Evolutionary conservation across 2,888 invertebrate genomes (phyloP), one percentile per base, ranked within the genome.

Genomic region (Nemotelus nigrinus): DNA sequence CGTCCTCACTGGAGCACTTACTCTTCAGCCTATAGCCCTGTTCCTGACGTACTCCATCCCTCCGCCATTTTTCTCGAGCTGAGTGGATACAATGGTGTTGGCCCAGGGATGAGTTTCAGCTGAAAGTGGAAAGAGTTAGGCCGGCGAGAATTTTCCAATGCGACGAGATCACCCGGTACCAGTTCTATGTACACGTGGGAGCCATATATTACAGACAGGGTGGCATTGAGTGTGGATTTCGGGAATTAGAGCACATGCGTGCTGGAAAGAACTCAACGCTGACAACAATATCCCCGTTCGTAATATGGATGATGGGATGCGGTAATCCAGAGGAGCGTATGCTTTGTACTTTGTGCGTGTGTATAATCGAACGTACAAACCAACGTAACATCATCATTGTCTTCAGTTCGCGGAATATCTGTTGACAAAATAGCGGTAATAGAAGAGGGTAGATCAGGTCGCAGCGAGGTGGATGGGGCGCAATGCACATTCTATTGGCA

Each of bases 271-370:
- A 53, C 64, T 78, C 71, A 57, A 78, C 77, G 79, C 67, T 79
- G 79, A 79, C 79, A 79, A 76, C 75, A 79, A 77, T 78, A 78
- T 78, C 77, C 77, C 77, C 64, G 75, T 77, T 79, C 75, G 78
- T 77, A 78, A 77, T 78, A 78, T 79, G 78, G 79, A 79, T 79
- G 79, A 79, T 78, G 74, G 78, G 60, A 68, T 57, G 43, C 70
- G 8, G 70, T 79, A 78, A 79, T 79, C 79, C 77, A 60, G 70
- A 77, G 63, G 25, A 70, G 53, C 53, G 53, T 53, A 70, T n/a
- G 53, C 10, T 63, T 1, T 63, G 63, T 53, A 41, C 71, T 57
- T 44, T 53, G 41, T 68, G 8, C 39, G 44, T n/a, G 25, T 25
- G 64, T 57, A 4, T 2, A 10, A 4, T 57, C 10, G 57, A 3